phyloP scores from a whole-genome alignment of 2,888 invertebrate genomes.

The Brachycybe producta region DNA sequence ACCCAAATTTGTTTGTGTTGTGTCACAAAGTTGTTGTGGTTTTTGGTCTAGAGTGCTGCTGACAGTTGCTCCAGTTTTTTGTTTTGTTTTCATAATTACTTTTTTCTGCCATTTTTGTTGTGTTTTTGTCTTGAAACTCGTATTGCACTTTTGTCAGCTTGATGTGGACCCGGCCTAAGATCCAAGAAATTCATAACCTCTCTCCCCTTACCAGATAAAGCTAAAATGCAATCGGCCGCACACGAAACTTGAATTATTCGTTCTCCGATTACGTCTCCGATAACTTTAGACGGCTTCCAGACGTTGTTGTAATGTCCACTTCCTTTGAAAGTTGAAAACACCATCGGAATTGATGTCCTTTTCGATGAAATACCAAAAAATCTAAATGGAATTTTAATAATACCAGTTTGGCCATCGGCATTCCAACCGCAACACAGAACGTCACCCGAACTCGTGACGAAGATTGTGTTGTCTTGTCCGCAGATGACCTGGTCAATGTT shows the following conservation, averaged over 20 bases:
- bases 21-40: too few relatives aligned
- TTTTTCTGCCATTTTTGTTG: too few relatives aligned
- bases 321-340: conserved; percentile 33
- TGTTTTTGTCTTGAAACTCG: too few relatives aligned
- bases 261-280: conserved; percentile 69
- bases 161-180: conserved; percentile 20
- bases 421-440: conserved; percentile 87
- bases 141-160: too few relatives aligned
- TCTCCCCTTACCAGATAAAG: conserved; percentile 74
- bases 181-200: too few relatives aligned
- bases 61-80: too few relatives aligned
- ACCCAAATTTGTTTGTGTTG: too few relatives aligned
- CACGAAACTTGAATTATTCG: conserved; percentile 66
- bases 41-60: too few relatives aligned
- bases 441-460: conserved; percentile 62
- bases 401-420: conserved; percentile 83
- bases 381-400: background rate
- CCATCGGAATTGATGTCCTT: too few relatives aligned
- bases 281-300: conserved; percentile 45
- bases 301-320: conserved; percentile 47
- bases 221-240: conserved; percentile 73
- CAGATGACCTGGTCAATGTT: conserved; percentile 48
- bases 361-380: too few relatives aligned
- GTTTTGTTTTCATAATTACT: too few relatives aligned
- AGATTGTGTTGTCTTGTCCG: conserved; percentile 83